Evolutionary conservation across 2,113 vertebrate species (phyloP).

Genomic region (Ifrita kowaldi): DNA sequence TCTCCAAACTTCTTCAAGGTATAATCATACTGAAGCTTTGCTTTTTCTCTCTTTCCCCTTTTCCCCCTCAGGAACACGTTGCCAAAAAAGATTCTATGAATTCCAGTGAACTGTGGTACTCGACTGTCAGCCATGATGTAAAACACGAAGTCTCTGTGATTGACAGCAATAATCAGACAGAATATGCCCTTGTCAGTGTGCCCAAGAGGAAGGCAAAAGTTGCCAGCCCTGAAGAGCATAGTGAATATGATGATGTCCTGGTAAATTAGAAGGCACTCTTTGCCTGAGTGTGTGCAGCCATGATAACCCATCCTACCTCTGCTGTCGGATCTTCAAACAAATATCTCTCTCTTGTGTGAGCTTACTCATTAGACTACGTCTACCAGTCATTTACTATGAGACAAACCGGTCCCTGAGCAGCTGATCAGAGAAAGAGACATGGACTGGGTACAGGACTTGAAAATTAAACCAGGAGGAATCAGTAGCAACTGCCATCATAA

Average conservation of each 20-base stretch:
- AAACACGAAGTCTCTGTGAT: not conserved
- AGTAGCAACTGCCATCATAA: not conserved
- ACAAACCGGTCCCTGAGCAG: not conserved
- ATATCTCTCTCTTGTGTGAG: not conserved
- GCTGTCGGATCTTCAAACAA: not conserved
- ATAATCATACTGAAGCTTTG: not conserved
- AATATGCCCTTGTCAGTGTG: constrained; percentile 28
- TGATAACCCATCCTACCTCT: not conserved
- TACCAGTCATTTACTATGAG: not conserved
- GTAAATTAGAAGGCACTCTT: not conserved
- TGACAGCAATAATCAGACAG: not conserved
- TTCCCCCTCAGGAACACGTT: not conserved
- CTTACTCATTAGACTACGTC: not conserved
- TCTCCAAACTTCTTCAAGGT: not conserved
- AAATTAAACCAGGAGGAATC: not conserved
- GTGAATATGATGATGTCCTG: constrained; percentile 58
- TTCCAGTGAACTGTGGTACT: constrained; percentile 26
- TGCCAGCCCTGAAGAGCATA: not conserved
- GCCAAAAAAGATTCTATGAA: not conserved
- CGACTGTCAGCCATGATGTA: not conserved
- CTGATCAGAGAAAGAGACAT: not conserved
- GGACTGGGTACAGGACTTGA: not conserved
- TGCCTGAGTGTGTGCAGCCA: not conserved
- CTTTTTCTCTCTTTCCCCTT: not conserved
- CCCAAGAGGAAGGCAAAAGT: not conserved